Base-by-base conservation (phyloP, 2,888 invertebrate genomes). In the Agapostemon virescens region DNA sequence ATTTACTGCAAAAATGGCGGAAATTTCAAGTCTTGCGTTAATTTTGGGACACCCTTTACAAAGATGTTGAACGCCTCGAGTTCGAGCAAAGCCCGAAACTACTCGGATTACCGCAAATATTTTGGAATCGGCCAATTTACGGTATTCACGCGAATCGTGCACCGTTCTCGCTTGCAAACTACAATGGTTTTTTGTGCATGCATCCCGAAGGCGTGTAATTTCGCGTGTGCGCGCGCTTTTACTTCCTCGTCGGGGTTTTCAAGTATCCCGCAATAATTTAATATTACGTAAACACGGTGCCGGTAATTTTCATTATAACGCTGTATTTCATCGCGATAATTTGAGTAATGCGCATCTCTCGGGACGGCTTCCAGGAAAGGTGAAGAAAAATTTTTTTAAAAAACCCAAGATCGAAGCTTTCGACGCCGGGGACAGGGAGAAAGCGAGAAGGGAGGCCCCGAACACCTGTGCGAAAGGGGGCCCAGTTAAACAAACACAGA, bases 401-500 rank as follows among this genome's bases (percentile, higher is more conserved):
- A 13, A 67, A 71, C 11, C 66, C 38, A n/a, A 5, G 58, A 66
- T 67, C 38, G 36, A 55, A 20, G 66, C 42, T 78, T 61, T 61
- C 36, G 36, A 9, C 69, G 23, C 55, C 26, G 17, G 2, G 55
- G 15, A 4, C 20, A 58, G 0, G 13, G 63, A n/a, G 36, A 38
- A n/a, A 38, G 13, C n/a, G 63, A 36, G 64, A n/a, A 61, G 26
- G 42, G 26, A 7, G 17, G 17, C 4, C 42, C 30, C 40, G 61
- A 9, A 33, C 70, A 58, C 71, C 36, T 40, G 69, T 30, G 68
- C 11, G 49, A 11, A 49, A 73, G 49, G 30, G 55, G 55, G 40
- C 26, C 26, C 55, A 66, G 73, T 73, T 73, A 73, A 72, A 40
- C 66, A 80, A 80, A 80, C 69, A 79, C 26, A 5, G 68, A 66